Evolutionary conservation across 2,113 vertebrate genomes (phyloP).

Genomic region (Oryzias woworae): DNA sequence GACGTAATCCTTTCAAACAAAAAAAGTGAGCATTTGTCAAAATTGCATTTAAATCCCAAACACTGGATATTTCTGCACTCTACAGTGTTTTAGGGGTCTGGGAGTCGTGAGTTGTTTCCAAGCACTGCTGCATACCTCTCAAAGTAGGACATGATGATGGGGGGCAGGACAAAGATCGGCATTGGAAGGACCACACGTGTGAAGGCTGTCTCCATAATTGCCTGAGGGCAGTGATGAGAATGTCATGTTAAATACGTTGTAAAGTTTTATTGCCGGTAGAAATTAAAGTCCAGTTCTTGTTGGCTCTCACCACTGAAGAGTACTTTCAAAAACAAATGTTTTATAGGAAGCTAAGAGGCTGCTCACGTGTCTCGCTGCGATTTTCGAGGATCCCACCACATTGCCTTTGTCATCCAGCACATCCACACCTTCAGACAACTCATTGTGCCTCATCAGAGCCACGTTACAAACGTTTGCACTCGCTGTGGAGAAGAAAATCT

Average conservation of each 20-base stretch:
- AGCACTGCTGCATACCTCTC: slow-evolving; percentile 84
- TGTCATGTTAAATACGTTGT: slow-evolving; percentile 34
- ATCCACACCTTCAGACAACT: slow-evolving; percentile 92
- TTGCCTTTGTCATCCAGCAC: slow-evolving; percentile 90
- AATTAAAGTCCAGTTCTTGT: no score
- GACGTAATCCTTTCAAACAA: no score
- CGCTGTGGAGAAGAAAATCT: slow-evolving; percentile 73
- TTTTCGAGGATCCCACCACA: slow-evolving; percentile 90
- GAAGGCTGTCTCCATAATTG: slow-evolving; percentile 93
- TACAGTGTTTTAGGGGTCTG: no score
- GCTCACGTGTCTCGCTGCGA: slow-evolving; percentile 92
- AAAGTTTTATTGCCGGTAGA: no score
- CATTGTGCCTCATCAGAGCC: slow-evolving; percentile 93
- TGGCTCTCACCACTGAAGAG: no score
- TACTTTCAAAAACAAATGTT: neutral
- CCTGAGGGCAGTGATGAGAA: slow-evolving; percentile 76
- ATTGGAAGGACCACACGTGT: slow-evolving; percentile 95
- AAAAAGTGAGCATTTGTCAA: no score
- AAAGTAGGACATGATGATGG: slow-evolving; percentile 94
- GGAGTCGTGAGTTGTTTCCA: neutral
- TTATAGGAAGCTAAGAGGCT: neutral
- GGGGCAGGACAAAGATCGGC: slow-evolving; percentile 97
- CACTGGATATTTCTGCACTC: no score
- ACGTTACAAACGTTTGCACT: slow-evolving; percentile 98
- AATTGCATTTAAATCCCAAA: no score